phyloP scores from a whole-genome alignment of 2,888 invertebrate genomes.

The Cordilura impudica region DNA sequence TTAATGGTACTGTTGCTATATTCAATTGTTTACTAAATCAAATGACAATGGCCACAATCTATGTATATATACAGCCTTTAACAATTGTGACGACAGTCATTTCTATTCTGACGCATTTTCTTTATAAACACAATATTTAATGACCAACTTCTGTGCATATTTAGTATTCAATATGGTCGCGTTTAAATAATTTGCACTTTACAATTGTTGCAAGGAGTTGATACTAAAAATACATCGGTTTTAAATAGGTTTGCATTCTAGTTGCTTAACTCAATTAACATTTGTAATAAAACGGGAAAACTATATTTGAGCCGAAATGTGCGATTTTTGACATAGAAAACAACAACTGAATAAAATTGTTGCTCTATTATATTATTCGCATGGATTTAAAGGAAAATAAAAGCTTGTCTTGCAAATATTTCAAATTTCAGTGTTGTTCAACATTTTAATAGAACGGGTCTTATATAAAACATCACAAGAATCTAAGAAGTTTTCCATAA shows the following conservation, averaged over 20 bases:
- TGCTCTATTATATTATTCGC: no score
- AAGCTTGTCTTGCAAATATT: no score
- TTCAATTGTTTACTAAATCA: constrained; percentile 35
- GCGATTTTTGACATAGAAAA: no score
- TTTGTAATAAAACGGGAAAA: no score
- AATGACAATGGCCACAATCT: constrained; percentile 9
- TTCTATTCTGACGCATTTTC: constrained; percentile 10
- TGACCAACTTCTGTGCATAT: neutral
- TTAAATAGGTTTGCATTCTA: neutral
- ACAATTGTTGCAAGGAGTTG: neutral
- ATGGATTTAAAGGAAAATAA: no score
- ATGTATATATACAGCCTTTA: neutral
- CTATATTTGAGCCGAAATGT: no score
- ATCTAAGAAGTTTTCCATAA: no score
- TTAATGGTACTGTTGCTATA: constrained; percentile 1
- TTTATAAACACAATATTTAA: neutral
- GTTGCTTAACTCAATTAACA: neutral
- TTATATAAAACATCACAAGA: no score
- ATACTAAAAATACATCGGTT: neutral
- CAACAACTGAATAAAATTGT: no score
- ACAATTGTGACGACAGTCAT: constrained; percentile 20
- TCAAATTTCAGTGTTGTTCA: no score
- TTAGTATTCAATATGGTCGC: neutral
- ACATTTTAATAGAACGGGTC: no score
- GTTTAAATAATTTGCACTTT: neutral